phyloP scores from a whole-genome alignment of 2,113 vertebrate species.

The Oxyura jamaicensis region DNA sequence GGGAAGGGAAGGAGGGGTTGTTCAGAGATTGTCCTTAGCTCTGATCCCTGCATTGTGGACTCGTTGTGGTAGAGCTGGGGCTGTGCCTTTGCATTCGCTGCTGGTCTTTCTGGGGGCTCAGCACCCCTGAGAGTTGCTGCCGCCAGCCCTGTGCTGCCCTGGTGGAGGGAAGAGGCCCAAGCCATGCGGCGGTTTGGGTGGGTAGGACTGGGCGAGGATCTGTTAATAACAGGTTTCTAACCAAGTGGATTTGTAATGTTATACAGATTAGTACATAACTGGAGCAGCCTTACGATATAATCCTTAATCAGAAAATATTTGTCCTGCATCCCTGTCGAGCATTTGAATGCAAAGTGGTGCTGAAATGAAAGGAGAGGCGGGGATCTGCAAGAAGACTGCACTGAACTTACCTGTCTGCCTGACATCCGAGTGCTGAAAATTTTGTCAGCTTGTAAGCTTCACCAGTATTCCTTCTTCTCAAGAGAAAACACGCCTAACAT shows the following conservation, averaged over 20 bases:
- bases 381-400: neutral
- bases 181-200: neutral
- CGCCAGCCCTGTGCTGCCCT: neutral
- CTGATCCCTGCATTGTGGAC: neutral
- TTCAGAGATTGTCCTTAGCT: neutral
- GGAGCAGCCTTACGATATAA: neutral
- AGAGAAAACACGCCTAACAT: neutral
- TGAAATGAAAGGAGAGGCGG: neutral
- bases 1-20: neutral
- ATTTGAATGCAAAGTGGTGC: neutral
- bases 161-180: rapidly evolving
- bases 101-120: rapidly evolving
- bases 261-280: neutral
- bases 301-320: neutral
- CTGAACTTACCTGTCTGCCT: neutral
- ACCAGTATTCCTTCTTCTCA: neutral
- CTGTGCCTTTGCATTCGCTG: neutral
- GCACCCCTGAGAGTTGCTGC: neutral
- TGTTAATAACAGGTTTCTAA: neutral
- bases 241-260: neutral
- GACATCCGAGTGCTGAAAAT: neutral
- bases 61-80: rapidly evolving
- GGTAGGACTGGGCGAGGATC: neutral
- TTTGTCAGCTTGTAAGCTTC: neutral
- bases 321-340: neutral